phyloP scores from a whole-genome alignment of 2,888 invertebrate species.

The Rhamphomyia laevipes region DNA sequence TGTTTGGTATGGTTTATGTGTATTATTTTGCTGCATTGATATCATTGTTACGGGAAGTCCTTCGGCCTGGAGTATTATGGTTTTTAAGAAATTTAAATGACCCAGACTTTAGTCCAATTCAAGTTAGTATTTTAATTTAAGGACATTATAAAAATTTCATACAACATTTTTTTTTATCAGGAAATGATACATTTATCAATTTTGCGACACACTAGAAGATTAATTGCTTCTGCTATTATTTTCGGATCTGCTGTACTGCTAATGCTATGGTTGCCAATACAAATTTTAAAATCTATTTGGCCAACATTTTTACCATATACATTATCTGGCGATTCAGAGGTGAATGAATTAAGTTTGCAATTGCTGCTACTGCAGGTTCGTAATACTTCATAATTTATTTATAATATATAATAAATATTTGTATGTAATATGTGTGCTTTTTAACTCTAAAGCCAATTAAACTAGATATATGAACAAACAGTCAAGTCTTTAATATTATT shows the following conservation, averaged over 20 bases:
- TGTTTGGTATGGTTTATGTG: constrained; percentile 97
- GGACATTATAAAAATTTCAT: neutral
- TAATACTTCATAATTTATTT: too few relatives aligned
- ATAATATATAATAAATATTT: too few relatives aligned
- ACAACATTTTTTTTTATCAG: constrained; percentile 34
- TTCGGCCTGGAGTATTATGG: constrained; percentile 96
- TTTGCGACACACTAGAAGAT: constrained; percentile 74
- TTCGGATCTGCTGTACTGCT: constrained; percentile 93
- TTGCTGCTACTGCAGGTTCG: constrained; percentile 69
- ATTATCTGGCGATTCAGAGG: constrained; percentile 75
- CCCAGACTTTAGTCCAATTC: constrained; percentile 98
- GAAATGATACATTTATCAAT: constrained; percentile 98
- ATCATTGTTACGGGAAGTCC: constrained; percentile 77
- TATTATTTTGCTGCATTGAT: constrained; percentile 99
- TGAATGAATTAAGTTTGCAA: constrained; percentile 90
- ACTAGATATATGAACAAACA: too few relatives aligned
- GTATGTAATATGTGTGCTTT: too few relatives aligned
- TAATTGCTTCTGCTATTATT: constrained; percentile 86
- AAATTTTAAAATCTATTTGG: constrained; percentile 65
- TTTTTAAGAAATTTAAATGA: constrained; percentile 96
- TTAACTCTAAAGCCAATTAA: too few relatives aligned
- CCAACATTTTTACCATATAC: constrained; percentile 93
- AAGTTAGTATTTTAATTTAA: constrained; percentile 41
- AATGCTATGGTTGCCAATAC: constrained; percentile 91
- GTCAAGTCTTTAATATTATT: too few relatives aligned